Evolutionary conservation across 1,140 invertebrate species (phyloP).

Genomic region (Acyrthosiphon pisum): DNA sequence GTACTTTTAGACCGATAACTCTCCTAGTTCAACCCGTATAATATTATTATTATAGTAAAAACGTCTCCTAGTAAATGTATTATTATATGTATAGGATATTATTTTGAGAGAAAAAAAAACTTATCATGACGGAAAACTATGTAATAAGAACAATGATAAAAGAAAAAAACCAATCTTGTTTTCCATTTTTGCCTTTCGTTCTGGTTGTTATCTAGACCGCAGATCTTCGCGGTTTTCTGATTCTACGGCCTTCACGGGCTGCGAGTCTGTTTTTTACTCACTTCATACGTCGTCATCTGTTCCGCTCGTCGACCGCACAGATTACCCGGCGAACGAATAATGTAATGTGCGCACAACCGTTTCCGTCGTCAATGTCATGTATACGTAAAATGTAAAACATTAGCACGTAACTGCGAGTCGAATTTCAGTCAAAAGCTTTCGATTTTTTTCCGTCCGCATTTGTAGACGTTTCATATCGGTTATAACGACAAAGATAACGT

Average conservation of each 20-base stretch:
- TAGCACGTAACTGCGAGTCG: conserved; percentile 1
- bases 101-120: neutral
- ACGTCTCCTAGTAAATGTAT: neutral
- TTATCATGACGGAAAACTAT: neutral
- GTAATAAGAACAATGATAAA: neutral
- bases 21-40: neutral
- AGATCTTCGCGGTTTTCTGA: conserved; percentile 47
- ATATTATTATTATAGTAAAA: neutral
- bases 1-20: neutral
- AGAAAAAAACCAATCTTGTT: neutral
- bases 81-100: neutral
- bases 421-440: conserved; percentile 17
- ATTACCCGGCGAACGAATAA: neutral
- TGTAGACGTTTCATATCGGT: neutral
- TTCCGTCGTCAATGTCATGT: neutral
- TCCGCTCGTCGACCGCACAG: conserved; percentile 23
- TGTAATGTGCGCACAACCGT: neutral
- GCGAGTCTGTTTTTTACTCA: neutral
- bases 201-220: conserved; percentile 50
- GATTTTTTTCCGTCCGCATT: neutral
- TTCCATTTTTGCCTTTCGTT: conserved; percentile 28
- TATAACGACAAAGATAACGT: neutral
- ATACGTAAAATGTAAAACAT: neutral
- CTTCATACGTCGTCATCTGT: neutral
- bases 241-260: conserved; percentile 46